These are phyloP conservation scores for Tachypleus tridentatus DNA, from an alignment of 1,140 invertebrate species.

Conservation along the genomic window DNA sequence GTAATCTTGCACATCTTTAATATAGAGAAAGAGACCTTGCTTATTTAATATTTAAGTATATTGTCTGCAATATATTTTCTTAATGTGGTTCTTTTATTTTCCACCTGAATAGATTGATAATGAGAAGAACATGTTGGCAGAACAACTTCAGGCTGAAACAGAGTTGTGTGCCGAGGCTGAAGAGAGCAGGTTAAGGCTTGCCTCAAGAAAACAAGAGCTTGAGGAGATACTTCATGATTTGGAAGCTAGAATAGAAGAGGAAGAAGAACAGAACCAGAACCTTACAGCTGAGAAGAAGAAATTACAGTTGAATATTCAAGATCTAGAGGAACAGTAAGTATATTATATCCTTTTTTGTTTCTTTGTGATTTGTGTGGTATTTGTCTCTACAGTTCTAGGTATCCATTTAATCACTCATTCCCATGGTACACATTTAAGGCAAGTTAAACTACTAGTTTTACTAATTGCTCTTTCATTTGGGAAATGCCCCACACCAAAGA, in stretches of 20 bases:
- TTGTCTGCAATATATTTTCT: too few species aligned
- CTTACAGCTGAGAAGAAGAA: conserved; percentile 88
- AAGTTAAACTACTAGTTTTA: too few species aligned
- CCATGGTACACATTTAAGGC: too few species aligned
- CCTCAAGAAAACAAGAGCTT: conserved; percentile 80
- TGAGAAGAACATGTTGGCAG: conserved; percentile 84
- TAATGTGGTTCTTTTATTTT: too few species aligned
- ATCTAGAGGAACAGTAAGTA: conserved; percentile 42
- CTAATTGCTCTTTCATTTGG: too few species aligned
- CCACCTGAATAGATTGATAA: conserved; percentile 41
- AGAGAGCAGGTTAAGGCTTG: conserved; percentile 70
- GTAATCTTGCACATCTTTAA: too few species aligned
- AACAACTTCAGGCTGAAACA: conserved; percentile 87
- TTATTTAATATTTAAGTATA: too few species aligned
- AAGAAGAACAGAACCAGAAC: conserved; percentile 71
- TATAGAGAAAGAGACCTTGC: too few species aligned
- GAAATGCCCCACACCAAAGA: too few species aligned
- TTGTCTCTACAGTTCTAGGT: too few species aligned
- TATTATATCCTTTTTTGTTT: not conserved
- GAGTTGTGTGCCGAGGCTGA: conserved; percentile 95
- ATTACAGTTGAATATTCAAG: conserved; percentile 69
- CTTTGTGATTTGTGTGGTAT: too few species aligned
- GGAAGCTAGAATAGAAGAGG: conserved; percentile 89
- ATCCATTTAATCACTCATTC: too few species aligned
- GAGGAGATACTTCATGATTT: conserved; percentile 95